phyloP scores from a whole-genome alignment of 2,888 invertebrate species.

The Harpalus rubripes region DNA sequence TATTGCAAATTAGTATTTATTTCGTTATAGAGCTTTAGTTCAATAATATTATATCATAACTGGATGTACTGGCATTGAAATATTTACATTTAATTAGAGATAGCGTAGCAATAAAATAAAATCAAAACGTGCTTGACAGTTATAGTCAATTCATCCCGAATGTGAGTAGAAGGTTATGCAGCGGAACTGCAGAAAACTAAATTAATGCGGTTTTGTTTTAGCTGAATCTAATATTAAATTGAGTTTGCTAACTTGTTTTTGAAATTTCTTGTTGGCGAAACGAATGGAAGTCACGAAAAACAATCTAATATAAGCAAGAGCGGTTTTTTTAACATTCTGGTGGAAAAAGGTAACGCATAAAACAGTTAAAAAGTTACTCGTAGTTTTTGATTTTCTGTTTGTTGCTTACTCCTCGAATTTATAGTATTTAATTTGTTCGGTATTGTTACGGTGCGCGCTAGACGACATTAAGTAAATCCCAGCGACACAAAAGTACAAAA shows the following conservation, averaged over 20 bases:
- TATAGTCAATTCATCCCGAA: not conserved
- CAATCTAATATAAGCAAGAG: slow-evolving; percentile 48
- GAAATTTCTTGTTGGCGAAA: slow-evolving; percentile 39
- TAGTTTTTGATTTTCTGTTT: slow-evolving; percentile 37
- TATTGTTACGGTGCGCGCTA: slow-evolving; percentile 36
- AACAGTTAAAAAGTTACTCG: slow-evolving; percentile 41
- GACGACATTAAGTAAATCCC: slow-evolving; percentile 48
- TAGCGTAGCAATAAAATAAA: slow-evolving; percentile 29
- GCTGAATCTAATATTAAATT: slow-evolving; percentile 39
- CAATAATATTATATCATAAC: slow-evolving; percentile 21
- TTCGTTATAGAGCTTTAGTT: not conserved
- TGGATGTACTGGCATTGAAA: slow-evolving; percentile 8
- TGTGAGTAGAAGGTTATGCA: not conserved
- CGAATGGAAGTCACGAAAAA: slow-evolving; percentile 48
- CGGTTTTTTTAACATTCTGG: slow-evolving; percentile 13
- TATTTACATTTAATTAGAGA: slow-evolving; percentile 17
- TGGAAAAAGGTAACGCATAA: slow-evolving; percentile 27
- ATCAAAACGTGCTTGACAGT: slow-evolving; percentile 17
- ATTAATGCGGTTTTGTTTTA: slow-evolving; percentile 39
- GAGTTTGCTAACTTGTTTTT: slow-evolving; percentile 49
- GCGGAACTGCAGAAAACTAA: slow-evolving; percentile 11
- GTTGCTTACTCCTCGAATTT: slow-evolving; percentile 29
- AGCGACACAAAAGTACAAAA: slow-evolving; percentile 21
- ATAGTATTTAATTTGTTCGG: slow-evolving; percentile 48
- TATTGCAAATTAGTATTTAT: not conserved